A percentile compares a stretch with the other conserved stretches of the same genome.
Conservation (phyloP, 2,113 vertebrate species). For the Tetrao urogallus region DNA sequence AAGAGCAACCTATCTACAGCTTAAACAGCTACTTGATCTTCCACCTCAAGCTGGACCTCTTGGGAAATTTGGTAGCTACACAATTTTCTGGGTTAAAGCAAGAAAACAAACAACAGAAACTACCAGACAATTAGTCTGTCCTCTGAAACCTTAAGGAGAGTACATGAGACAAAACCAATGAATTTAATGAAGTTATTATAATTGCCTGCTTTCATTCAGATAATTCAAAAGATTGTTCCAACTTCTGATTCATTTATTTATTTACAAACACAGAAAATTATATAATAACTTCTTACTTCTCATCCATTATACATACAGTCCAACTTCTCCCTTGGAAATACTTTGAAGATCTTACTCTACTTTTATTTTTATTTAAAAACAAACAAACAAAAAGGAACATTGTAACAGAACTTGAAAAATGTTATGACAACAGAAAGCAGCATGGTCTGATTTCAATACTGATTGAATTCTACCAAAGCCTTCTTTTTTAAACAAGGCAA, state of each 20-base stretch:
- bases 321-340: background rate
- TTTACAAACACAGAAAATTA: background rate
- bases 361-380: background rate
- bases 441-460: background rate
- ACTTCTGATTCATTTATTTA: background rate
- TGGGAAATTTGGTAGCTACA: background rate
- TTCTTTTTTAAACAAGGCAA: background rate
- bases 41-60: background rate
- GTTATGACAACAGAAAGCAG: background rate
- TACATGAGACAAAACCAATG: background rate
- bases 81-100: background rate
- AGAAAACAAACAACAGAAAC: background rate
- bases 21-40: background rate
- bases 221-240: background rate
- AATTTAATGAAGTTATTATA: background rate
- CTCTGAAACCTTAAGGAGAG: background rate
- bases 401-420: background rate
- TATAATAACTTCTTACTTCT: background rate
- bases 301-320: background rate
- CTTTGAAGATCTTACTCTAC: background rate
- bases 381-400: background rate
- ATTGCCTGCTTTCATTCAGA: background rate
- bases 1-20: background rate
- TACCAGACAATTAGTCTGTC: background rate
- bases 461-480: background rate